Base-by-base conservation (phyloP, 2,888 invertebrate genomes). In the Apamea anceps region DNA sequence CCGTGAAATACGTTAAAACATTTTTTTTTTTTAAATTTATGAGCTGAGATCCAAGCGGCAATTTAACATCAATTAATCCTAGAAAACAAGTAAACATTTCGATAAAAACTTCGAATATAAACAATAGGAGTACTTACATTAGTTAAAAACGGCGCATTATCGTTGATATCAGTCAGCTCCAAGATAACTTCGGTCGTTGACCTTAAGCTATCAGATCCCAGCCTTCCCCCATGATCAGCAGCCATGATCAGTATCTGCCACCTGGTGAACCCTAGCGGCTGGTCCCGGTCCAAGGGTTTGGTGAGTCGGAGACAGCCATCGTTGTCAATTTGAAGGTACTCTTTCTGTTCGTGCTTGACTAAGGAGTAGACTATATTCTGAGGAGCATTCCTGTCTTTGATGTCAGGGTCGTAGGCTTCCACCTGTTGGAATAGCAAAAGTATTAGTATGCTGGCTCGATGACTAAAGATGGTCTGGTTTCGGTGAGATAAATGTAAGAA, bases 91-190 rank as follows among this genome's bases (percentile, higher is more conserved):
- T 63, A n/a, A n/a, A n/a, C 21, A 65, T n/a, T n/a, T 37, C 2
- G 72, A 37, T 10, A 51, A 60, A 45, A 72, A 32, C 0, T 7
- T 42, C 4, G 0, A 57, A 37, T 7, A 37, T 0, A 57, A 28
- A 45, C 5, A 10, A 37, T 18, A 51, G 48, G n/a, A 18, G 21
- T 91, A 97, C 97, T 97, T 94, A 97, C 97, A 92, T 98, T 98
- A 66, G 98, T 98, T 82, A 99, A 97, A 93, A 98, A 98, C 0
- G 99, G 99, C 0, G 99, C 98, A 93, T 99, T 99, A 93, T 99
- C 99, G 94, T 99, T 99, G 91, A 99, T 98, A 92, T 99, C 99
- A 8, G 97, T 97, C 48, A 98, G 93, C 84, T 97, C 97, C 83
- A 98, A 97, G 68, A 97, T 98, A 45, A 99, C 98, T 90, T 98